phyloP scores from a whole-genome alignment of 2,113 vertebrate species.

The Passer montanus region DNA sequence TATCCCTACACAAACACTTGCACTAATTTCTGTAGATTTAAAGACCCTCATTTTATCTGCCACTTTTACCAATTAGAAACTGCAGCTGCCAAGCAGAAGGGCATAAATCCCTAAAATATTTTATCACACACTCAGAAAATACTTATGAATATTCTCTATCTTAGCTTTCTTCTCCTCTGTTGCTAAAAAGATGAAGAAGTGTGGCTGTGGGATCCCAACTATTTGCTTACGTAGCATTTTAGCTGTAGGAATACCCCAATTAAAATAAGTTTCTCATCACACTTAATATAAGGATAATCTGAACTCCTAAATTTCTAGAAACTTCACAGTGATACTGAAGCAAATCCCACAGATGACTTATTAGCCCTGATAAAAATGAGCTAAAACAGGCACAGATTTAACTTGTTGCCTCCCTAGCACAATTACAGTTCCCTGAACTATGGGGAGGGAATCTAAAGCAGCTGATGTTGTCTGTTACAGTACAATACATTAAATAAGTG shows the following conservation, averaged over 20 bases:
- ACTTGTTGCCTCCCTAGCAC: background rate
- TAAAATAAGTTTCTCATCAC: background rate
- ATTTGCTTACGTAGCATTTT: background rate
- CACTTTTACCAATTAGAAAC: background rate
- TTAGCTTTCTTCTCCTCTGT: background rate
- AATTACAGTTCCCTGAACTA: background rate
- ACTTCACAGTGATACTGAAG: background rate
- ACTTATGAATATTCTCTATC: background rate
- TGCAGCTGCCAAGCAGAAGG: background rate
- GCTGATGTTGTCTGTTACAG: background rate
- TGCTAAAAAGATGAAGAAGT: background rate
- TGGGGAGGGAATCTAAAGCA: background rate
- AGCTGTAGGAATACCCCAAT: background rate
- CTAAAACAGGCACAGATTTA: background rate
- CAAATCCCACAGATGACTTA: background rate
- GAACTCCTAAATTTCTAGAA: background rate
- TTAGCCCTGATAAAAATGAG: background rate
- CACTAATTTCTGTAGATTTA: background rate
- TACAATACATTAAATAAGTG: background rate
- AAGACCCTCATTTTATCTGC: background rate
- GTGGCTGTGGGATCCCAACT: background rate
- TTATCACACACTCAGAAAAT: background rate
- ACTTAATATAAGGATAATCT: background rate
- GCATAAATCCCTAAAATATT: background rate
- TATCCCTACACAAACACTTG: background rate